Evolutionary conservation across 2,113 vertebrate genomes (phyloP), one percentile per base, ranked within the genome.

Genomic region (Neotoma lepida): DNA sequence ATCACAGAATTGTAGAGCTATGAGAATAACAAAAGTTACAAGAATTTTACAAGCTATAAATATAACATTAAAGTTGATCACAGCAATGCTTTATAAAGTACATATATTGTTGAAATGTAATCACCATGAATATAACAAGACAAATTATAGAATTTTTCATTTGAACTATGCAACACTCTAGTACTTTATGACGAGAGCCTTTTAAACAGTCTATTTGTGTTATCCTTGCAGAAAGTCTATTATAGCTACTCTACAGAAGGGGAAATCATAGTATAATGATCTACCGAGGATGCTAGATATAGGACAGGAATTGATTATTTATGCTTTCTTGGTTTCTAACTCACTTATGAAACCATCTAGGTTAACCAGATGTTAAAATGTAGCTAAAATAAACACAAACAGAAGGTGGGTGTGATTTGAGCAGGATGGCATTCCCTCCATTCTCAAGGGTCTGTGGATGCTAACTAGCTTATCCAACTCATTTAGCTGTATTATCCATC

Each of bases 321-420:
- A 96, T 96, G 84, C 88, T 96, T 30, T 66, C 87, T 91, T 85
- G 64, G 58, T 96, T 93, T 97, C 80, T 97, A 96, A 97, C 96
- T 97, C 84, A 95, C 91, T 96, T 96, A 95, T 2, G 76, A 94
- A 96, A 64, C 76, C 80, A 94, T 96, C 58, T 82, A 91, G 89
- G 66, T 81, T 88, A 91, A 82, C 87, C 95, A 95, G 93, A 96
- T 96, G 94, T 90, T 94, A 89, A 93, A 94, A 95, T 54, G 44
- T 41, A 91, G 61, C 93, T 93, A 71, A 97, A 90, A 94, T 80
- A 91, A 91, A 51, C 91, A 41, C 68, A 97, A 93, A 96, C 58
- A 95, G 68, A 74, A 95, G 85, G 30, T 58, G 46, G 2, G 13
- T 74, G 30, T 87, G 54, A 88, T 88, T 61, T 89, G 82, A 87